These are phyloP conservation scores for Mobula birostris DNA, from an alignment of 2,113 vertebrate genomes.

Conservation along the genomic window DNA sequence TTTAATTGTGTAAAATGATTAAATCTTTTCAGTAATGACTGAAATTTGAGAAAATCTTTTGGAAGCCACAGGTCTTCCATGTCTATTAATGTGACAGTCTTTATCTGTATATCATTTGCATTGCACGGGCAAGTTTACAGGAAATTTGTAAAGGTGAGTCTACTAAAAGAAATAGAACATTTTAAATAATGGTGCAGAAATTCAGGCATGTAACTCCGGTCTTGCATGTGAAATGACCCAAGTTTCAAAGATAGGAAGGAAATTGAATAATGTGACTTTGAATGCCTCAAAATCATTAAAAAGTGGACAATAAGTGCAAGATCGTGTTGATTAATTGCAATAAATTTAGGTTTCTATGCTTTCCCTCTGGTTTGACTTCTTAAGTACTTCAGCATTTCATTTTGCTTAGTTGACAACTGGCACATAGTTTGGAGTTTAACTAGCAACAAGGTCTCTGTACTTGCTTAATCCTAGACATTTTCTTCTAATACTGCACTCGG, in stretches of 20 bases:
- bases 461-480: not conserved
- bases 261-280: not conserved
- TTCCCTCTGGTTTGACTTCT: not conserved
- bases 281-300: not conserved
- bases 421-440: not conserved
- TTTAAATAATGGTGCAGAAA: not conserved
- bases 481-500: not conserved
- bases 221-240: not conserved
- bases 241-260: not conserved
- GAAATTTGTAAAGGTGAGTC: not conserved
- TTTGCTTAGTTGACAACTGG: not conserved
- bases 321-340: not conserved
- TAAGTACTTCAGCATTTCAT: not conserved
- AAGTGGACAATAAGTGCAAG: not conserved
- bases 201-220: not conserved
- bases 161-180: not conserved
- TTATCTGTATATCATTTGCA: conserved; percentile 11
- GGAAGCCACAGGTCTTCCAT: not conserved
- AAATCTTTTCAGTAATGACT: not conserved
- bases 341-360: not conserved
- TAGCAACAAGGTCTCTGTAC: not conserved
- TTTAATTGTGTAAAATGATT: conserved; percentile 12
- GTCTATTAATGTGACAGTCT: not conserved
- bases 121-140: not conserved
- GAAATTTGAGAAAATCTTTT: not conserved